phyloP scores from a whole-genome alignment of 2,888 invertebrate species.

The Torymus auratus region DNA sequence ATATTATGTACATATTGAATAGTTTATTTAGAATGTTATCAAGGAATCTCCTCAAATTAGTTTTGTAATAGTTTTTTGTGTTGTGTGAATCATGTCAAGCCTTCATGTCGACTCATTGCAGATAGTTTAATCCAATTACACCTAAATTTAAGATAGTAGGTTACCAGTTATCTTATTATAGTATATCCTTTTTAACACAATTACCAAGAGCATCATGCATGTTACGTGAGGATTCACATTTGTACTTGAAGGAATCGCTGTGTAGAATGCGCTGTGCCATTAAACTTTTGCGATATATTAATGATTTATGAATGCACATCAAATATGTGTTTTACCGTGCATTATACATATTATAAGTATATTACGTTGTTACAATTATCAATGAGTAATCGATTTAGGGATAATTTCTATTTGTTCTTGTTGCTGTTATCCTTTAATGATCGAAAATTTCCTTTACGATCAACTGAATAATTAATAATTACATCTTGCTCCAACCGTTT shows the following conservation, averaged over 20 bases:
- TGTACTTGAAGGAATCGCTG: not conserved
- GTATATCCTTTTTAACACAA: conserved; percentile 53
- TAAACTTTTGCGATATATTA: not conserved
- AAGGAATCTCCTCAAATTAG: conserved; percentile 16
- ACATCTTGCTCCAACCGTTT: not conserved
- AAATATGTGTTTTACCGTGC: not conserved
- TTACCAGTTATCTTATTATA: conserved; percentile 49
- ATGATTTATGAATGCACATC: conserved; percentile 37
- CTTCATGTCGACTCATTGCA: conserved; percentile 42
- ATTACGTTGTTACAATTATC: conserved; percentile 18
- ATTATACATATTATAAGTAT: conserved; percentile 3
- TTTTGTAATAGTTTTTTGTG: conserved; percentile 3
- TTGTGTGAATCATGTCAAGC: conserved; percentile 38
- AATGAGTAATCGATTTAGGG: conserved; percentile 45
- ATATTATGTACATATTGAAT: no score
- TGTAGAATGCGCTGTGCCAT: not conserved
- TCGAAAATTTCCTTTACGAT: conserved; percentile 34
- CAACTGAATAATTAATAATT: conserved; percentile 10
- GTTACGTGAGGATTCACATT: conserved; percentile 17
- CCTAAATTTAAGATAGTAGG: conserved; percentile 45
- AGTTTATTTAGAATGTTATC: no score
- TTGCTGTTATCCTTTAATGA: conserved; percentile 12
- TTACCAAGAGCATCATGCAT: conserved; percentile 10
- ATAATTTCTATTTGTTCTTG: conserved; percentile 33
- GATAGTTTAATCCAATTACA: conserved; percentile 52